These are phyloP conservation scores for Scytalopus superciliaris DNA, from an alignment of 2,113 vertebrate genomes.

Conservation along the genomic window DNA sequence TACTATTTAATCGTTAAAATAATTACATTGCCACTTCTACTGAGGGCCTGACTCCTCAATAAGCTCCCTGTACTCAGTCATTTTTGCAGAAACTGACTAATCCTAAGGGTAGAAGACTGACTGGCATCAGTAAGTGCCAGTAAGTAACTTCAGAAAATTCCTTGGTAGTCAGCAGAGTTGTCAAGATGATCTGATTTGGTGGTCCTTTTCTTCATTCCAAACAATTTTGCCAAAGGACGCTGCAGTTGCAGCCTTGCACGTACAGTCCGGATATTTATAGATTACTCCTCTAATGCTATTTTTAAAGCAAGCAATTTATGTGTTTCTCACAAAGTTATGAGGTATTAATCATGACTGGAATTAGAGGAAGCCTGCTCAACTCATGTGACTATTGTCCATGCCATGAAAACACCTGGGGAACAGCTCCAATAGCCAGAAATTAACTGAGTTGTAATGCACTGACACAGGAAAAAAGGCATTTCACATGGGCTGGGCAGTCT, in stretches of 20 bases:
- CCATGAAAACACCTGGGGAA: not conserved
- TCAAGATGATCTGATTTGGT: not conserved
- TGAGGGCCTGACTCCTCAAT: not conserved
- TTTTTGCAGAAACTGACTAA: not conserved
- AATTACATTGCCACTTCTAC: not conserved
- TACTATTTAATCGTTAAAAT: not conserved
- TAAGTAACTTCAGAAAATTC: not conserved
- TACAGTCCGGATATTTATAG: not conserved
- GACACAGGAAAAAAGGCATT: not conserved
- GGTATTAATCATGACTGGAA: accelerated
- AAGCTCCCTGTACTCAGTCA: accelerated
- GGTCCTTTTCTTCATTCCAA: not conserved
- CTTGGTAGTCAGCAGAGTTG: not conserved
- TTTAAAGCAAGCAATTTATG: not conserved
- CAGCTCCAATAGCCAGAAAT: not conserved
- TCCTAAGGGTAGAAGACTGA: not conserved
- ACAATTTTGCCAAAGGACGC: not conserved
- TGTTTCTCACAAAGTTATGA: not conserved
- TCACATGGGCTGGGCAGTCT: not conserved
- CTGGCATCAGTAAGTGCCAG: not conserved
- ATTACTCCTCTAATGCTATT: not conserved
- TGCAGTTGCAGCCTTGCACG: not conserved
- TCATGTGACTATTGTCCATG: not conserved
- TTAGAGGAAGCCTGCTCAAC: not conserved
- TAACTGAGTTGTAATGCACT: not conserved